Base-by-base conservation (phyloP, 2,797 vertebrate species). In the Brachyalestes nurse region DNA sequence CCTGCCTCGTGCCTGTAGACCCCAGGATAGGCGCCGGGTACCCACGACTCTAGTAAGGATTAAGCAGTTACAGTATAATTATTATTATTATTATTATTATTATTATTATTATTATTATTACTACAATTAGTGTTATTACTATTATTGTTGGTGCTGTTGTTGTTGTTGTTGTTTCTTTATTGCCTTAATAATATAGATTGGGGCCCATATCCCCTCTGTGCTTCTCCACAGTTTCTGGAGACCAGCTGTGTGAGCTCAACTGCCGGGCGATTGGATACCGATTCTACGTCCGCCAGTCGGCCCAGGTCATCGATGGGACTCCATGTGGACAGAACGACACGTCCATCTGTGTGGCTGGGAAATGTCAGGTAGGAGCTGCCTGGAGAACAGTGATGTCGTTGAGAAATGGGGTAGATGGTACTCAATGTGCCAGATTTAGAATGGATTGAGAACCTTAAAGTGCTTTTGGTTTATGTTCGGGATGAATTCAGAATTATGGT, bases 251-350 rank as follows among this genome's bases (percentile, higher is more conserved):
- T 69, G 96, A 98, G 81, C 92, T 99, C 77, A 97, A 97, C 85
- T 99, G 98, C 86, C 94, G 96, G 0, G 98, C 98, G 0, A 88
- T 93, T 1, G 97, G 98, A 16, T 98, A 97, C 91, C 94, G 97
- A 13, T 99, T 99, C 93, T 99, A 99, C 0, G 96, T 99, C 34
- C 93, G 94, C 3, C 96, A 96, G 86, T 91, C 97, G 0, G 96
- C 96, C 70, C 92, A 88, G 42, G 97, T 97, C 82, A 96, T 95
- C 0, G 97, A 99, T 0, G 98, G 98, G n/a, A 97, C 98, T 0
- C 96, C 96, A 0, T 99, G 98, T 25, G 96, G 95, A 66, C 92
- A 86, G 73, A 97, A 97, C 0, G 92, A 95, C 0, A 93, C 95
- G 0, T 92, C 94, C 13, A 90, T 98, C 84, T 99, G 97, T 4